phyloP scores from a whole-genome alignment of 1,140 invertebrate species.

The Eupristina koningsbergeri region DNA sequence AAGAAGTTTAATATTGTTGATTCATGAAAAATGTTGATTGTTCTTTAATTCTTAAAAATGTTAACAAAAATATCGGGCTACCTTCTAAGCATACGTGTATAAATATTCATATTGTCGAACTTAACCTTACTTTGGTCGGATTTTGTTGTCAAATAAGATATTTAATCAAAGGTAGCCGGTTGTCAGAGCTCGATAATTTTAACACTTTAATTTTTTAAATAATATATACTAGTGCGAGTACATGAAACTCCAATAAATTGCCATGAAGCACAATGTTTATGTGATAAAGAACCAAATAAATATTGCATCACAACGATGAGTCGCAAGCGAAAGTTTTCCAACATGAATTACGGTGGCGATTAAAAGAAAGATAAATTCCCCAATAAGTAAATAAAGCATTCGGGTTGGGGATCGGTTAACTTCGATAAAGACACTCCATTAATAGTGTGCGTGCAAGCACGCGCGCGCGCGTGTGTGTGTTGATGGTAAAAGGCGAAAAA shows the following conservation, averaged over 20 bases:
- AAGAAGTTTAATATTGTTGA: too few species aligned
- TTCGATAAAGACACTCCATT: too few species aligned
- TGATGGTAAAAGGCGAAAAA: neutral
- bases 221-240: neutral
- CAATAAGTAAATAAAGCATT: too few species aligned
- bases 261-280: neutral
- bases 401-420: too few species aligned
- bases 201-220: too few species aligned
- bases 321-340: neutral
- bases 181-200: too few species aligned
- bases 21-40: too few species aligned
- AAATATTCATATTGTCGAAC: neutral
- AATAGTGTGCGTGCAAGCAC: too few species aligned
- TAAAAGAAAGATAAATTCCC: neutral
- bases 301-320: neutral
- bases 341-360: neutral
- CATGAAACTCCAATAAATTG: neutral
- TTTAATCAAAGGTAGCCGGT: neutral
- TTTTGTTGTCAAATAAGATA: neutral
- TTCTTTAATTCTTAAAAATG: neutral
- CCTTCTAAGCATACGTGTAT: too few species aligned
- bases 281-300: neutral
- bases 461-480: too few species aligned
- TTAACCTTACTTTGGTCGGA: neutral
- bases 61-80: neutral